phyloP scores from a whole-genome alignment of 2,113 vertebrate species.

The Pangasianodon hypophthalmus region DNA sequence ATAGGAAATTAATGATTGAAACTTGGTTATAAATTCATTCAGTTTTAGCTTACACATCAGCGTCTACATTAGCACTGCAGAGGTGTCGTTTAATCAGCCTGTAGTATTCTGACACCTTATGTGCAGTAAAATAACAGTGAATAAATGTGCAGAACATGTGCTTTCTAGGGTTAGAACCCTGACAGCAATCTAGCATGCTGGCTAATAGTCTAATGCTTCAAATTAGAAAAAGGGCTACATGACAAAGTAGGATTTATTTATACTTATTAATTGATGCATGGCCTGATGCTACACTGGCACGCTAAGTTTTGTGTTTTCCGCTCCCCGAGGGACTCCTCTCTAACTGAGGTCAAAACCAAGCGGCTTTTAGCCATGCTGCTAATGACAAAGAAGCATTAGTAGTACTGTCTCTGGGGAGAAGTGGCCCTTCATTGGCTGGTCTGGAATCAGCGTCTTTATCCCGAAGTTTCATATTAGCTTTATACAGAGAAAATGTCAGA shows the following conservation, averaged over 20 bases:
- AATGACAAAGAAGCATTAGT: slow-evolving; percentile 67
- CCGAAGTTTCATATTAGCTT: slow-evolving; percentile 15
- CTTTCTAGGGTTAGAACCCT: neutral
- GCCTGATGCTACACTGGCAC: neutral
- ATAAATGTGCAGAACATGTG: slow-evolving; percentile 14
- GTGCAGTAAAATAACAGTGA: neutral
- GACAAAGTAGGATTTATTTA: neutral
- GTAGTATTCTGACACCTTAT: slow-evolving; percentile 5
- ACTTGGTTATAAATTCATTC: neutral
- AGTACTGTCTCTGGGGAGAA: slow-evolving; percentile 46
- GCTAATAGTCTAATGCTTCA: neutral
- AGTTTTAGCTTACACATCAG: neutral
- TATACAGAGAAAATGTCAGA: slow-evolving; percentile 6
- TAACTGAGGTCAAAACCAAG: slow-evolving; percentile 56
- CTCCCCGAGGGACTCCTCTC: slow-evolving; percentile 57
- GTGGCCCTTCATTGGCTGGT: slow-evolving; percentile 9
- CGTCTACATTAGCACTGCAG: slow-evolving; percentile 2
- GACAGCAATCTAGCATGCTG: neutral
- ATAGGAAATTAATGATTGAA: neutral
- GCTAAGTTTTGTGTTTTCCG: slow-evolving; percentile 57
- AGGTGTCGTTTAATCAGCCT: neutral
- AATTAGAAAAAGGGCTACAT: neutral
- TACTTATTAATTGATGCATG: slow-evolving; percentile 4
- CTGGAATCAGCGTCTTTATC: slow-evolving; percentile 15
- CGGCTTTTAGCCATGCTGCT: slow-evolving; percentile 61